Percentiles rank a stretch among this genome's conserved stretches.
These are phyloP conservation scores for Prolemur simus DNA, from an alignment of 2,113 vertebrate species.

Conservation along the genomic window DNA sequence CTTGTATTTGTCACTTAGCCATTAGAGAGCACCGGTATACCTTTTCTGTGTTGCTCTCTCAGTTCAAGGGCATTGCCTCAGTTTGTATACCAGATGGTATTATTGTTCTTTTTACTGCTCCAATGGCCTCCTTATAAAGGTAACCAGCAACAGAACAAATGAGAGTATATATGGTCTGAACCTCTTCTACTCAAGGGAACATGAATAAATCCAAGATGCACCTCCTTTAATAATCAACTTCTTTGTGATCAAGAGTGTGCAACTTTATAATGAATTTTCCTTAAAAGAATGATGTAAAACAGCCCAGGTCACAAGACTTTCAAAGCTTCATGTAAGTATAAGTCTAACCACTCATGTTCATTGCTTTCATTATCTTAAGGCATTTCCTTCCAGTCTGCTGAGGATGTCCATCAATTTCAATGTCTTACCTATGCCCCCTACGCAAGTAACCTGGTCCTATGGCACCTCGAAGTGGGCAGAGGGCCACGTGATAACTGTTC, in stretches of 20 bases:
- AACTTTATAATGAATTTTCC: background rate
- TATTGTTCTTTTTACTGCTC: background rate
- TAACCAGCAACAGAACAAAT: background rate
- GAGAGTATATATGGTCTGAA: accelerated
- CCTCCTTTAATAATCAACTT: background rate
- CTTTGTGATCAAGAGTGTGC: background rate
- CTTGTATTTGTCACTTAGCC: background rate
- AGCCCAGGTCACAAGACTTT: background rate
- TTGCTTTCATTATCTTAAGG: background rate
- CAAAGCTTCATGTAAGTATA: background rate
- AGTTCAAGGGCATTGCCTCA: background rate
- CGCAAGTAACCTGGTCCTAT: background rate
- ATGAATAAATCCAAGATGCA: background rate
- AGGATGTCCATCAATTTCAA: background rate
- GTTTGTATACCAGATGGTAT: background rate
- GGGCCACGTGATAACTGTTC: accelerated
- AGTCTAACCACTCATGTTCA: background rate
- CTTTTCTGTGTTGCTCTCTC: background rate
- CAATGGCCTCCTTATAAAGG: background rate
- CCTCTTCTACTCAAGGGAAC: background rate
- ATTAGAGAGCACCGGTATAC: background rate
- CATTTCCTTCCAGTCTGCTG: background rate
- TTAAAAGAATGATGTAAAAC: background rate
- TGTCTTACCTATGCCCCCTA: background rate
- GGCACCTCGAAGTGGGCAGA: background rate